Base-by-base conservation (phyloP, 2,113 vertebrate species). In the Sciurus niger region DNA sequence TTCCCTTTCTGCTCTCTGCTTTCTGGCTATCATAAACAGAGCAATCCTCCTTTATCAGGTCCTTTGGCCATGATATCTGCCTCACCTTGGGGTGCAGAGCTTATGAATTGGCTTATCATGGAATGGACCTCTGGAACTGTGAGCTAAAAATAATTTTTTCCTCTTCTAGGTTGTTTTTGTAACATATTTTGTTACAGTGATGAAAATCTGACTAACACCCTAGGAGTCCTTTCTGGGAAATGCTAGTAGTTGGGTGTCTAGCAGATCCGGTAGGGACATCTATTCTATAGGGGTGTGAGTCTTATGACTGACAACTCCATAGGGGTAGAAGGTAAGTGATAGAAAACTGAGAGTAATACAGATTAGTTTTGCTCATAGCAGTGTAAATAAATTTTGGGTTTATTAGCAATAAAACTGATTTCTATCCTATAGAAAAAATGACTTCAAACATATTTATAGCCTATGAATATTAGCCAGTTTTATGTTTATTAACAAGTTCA, bases 401-500 rank as follows among this genome's bases (percentile, higher is more conserved):
- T 24, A 12, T 17, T 48, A 55, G 5, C 78, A 37, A 68, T 82
- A 72, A 1, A 65, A 77, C 9, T 55, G 4, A 32, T 30, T 74
- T 85, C 48, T 95, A 7, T 11, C 24, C 16, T 78, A 78, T 67
- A 74, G 7, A 55, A 90, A 84, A 76, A 65, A 78, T 88, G 16
- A 63, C 16, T 46, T 5, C 24, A 76, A 80, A 95, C 83, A 24
- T 84, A 51, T 46, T 94, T 80, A 76, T 82, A 53, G 18, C 4
- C 20, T n/a, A 22, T 30, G 32, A 60, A 76, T 40, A 90, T 30
- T 93, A 84, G n/a, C 14, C 43, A 40, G n/a, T 82, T 68, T 80
- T 84, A 17, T 40, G 46, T 6, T 58, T 46, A 93, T 28, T 65
- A 88, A 55, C 8, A 90, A 84, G 90, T 78, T 96, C 25, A 79